Conservation (phyloP, 1,140 invertebrate species). For the Papilio aristodemus region DNA sequence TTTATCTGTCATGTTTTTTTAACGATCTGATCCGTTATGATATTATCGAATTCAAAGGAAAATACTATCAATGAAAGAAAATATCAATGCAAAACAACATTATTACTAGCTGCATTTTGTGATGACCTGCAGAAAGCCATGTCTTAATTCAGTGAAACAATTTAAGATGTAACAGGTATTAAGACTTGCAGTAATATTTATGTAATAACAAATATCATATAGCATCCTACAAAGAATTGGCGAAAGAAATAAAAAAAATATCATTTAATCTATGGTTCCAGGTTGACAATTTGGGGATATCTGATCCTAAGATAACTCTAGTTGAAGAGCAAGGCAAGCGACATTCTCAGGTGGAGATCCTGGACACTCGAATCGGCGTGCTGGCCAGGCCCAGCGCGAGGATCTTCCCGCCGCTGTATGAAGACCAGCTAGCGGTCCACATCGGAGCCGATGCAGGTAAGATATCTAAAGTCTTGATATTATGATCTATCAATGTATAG, state of each 20-base stretch:
- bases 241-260: constrained; percentile 31
- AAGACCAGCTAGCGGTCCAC: constrained; percentile 88
- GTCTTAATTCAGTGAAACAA: no score
- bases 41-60: no score
- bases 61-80: no score
- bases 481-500: neutral
- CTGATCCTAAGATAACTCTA: constrained; percentile 84
- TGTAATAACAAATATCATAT: no score
- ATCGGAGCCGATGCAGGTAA: constrained; percentile 83
- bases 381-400: constrained; percentile 68
- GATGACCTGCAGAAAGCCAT: no score
- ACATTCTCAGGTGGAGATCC: constrained; percentile 85
- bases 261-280: constrained; percentile 54
- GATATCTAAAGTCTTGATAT: neutral
- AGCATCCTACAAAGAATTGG: no score
- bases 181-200: no score
- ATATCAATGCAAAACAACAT: no score
- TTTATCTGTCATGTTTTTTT: no score
- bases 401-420: constrained; percentile 88
- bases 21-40: no score
- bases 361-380: constrained; percentile 74
- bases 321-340: constrained; percentile 86
- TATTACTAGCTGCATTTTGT: no score
- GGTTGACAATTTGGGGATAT: constrained; percentile 80
- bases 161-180: no score